Conservation (phyloP, 2,113 vertebrate species). For the Pelmatolapia mariae region DNA sequence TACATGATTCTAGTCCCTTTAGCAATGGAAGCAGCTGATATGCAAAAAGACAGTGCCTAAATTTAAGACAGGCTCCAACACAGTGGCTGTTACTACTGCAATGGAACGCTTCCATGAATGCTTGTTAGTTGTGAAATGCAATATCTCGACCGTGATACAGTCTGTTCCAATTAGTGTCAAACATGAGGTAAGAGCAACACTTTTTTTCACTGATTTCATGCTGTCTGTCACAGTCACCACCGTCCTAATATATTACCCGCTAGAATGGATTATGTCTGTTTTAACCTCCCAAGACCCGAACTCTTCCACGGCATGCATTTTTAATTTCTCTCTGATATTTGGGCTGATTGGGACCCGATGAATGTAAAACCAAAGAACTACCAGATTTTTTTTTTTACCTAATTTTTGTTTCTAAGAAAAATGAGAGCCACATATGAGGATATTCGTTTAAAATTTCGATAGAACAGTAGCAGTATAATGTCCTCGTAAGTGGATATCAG, state of each 20-base stretch:
- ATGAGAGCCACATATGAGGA: fast-evolving
- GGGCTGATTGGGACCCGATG: neutral
- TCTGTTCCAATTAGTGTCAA: neutral
- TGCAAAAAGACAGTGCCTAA: neutral
- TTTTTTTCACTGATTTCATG: neutral
- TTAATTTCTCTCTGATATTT: neutral
- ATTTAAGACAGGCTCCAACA: neutral
- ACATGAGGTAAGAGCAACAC: neutral
- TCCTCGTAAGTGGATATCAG: neutral
- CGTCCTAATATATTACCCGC: neutral
- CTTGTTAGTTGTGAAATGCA: neutral
- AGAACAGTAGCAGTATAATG: no score
- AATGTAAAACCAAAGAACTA: neutral
- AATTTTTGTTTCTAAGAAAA: neutral
- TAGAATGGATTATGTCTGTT: neutral
- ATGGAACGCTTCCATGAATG: neutral
- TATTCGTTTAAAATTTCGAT: neutral
- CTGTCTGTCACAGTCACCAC: neutral
- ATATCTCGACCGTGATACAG: neutral
- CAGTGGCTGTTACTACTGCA: neutral
- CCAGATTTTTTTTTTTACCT: neutral
- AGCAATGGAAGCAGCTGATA: slow-evolving; percentile 1
- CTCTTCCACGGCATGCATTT: neutral
- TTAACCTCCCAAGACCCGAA: neutral
- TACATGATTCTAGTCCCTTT: neutral